These are phyloP conservation scores for Drosophila baimaii DNA, from an alignment of 1,140 invertebrate genomes.

Conservation along the genomic window DNA sequence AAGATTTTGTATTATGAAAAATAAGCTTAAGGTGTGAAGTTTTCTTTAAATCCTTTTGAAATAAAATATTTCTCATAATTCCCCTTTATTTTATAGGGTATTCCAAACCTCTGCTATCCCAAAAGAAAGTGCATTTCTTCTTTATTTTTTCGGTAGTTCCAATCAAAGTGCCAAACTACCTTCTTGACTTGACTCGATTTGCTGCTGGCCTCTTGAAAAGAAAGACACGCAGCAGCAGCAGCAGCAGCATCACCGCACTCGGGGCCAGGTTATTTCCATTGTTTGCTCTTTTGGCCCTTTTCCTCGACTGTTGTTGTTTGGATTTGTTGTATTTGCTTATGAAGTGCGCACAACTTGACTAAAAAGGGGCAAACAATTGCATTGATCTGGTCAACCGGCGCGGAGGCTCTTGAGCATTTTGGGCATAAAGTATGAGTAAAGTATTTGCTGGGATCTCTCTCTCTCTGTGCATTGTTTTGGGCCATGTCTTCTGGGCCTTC, in stretches of 20 bases:
- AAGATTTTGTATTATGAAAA: too few species aligned
- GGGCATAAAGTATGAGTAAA: conserved; percentile 82
- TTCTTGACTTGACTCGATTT: conserved; percentile 41
- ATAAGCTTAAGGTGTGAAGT: too few species aligned
- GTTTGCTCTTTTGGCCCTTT: conserved; percentile 76
- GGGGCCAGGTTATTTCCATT: conserved; percentile 66
- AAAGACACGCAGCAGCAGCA: conserved; percentile 31
- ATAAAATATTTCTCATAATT: neutral
- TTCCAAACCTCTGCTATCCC: neutral
- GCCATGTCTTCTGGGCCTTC: conserved; percentile 63
- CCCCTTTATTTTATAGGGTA: conserved; percentile 9
- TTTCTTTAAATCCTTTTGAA: neutral
- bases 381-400: conserved; percentile 69
- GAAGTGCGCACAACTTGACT: conserved; percentile 82
- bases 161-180: conserved; percentile 76
- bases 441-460: conserved; percentile 63
- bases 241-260: conserved; percentile 17
- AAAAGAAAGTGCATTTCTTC: conserved; percentile 3
- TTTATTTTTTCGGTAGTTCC: conserved; percentile 60
- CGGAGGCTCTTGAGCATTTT: conserved; percentile 61
- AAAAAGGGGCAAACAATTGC: conserved; percentile 82
- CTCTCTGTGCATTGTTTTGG: conserved; percentile 73
- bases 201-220: conserved; percentile 9
- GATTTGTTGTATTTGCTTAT: conserved; percentile 79
- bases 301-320: conserved; percentile 40